phyloP scores from a whole-genome alignment of 2,888 invertebrate genomes.

The Argyresthia albistria region DNA sequence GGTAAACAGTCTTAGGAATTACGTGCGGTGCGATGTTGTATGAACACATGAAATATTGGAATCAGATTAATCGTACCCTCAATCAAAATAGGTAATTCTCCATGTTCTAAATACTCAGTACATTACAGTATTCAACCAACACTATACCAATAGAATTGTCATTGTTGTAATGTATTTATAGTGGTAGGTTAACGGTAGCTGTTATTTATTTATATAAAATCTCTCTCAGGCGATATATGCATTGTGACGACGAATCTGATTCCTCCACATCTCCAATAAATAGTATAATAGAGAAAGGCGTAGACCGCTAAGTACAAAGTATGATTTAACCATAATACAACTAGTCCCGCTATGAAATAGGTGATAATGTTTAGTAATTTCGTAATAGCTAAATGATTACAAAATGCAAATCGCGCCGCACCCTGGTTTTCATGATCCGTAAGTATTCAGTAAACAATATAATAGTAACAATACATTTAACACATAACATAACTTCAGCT shows the following conservation, averaged over 20 bases:
- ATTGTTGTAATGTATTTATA: background rate
- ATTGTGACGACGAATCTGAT: constrained; percentile 46
- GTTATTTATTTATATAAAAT: background rate
- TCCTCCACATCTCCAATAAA: constrained; percentile 42
- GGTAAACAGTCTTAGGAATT: constrained; percentile 55
- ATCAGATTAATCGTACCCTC: constrained; percentile 39
- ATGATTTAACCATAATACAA: constrained; percentile 56
- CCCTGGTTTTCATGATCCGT: constrained; percentile 58
- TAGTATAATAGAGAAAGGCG: constrained; percentile 64
- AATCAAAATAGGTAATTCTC: too few relatives aligned
- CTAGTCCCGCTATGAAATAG: constrained; percentile 60
- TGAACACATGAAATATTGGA: constrained; percentile 40
- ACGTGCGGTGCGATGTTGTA: constrained; percentile 63
- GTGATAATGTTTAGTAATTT: constrained; percentile 20
- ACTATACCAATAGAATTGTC: background rate
- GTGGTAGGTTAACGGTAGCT: background rate
- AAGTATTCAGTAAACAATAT: constrained; percentile 62
- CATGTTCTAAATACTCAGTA: too few relatives aligned
- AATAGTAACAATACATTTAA: constrained; percentile 54
- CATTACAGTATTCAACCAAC: background rate
- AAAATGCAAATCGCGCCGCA: constrained; percentile 60
- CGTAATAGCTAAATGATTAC: constrained; percentile 18
- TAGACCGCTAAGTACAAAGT: constrained; percentile 69
- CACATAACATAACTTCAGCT: constrained; percentile 64
- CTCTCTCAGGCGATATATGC: constrained; percentile 10